Conservation (phyloP, 2,113 vertebrate genomes). For the Ancistrus triradiatus region DNA sequence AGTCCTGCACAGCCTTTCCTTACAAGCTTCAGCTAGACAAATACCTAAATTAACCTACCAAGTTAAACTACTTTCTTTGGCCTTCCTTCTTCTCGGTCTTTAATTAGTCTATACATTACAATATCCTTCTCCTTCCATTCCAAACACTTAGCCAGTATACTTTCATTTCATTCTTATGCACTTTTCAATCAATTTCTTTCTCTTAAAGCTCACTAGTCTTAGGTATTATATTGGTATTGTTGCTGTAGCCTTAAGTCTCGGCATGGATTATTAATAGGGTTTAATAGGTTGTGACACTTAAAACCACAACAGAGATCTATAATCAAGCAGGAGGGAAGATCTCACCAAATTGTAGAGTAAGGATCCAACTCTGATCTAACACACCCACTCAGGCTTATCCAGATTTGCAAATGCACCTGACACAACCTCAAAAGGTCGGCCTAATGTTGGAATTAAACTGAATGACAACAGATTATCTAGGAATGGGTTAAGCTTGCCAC, state of each 20-base stretch:
- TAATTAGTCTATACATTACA: neutral
- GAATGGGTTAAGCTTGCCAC: too few relatives aligned
- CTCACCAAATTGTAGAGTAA: neutral
- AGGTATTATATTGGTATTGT: neutral
- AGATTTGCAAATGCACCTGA: neutral
- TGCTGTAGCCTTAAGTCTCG: neutral
- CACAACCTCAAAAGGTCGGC: conserved; percentile 1
- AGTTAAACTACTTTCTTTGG: conserved; percentile 49
- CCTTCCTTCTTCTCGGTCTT: conserved; percentile 48
- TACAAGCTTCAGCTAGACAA: neutral
- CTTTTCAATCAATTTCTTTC: conserved; percentile 22
- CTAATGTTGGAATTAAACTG: neutral
- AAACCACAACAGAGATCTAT: neutral
- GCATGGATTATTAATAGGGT: neutral
- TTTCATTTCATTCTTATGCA: conserved; percentile 32
- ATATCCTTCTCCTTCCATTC: conserved; percentile 17
- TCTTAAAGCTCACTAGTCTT: neutral
- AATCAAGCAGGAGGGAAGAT: neutral
- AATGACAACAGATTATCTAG: neutral
- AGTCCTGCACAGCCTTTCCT: neutral
- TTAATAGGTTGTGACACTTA: neutral
- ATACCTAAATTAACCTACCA: conserved; percentile 44
- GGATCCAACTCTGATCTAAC: neutral
- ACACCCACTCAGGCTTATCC: conserved; percentile 13
- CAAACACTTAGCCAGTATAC: conserved; percentile 33